Base-by-base conservation (phyloP, 2,797 vertebrate species). In the Coreius guichenoti region DNA sequence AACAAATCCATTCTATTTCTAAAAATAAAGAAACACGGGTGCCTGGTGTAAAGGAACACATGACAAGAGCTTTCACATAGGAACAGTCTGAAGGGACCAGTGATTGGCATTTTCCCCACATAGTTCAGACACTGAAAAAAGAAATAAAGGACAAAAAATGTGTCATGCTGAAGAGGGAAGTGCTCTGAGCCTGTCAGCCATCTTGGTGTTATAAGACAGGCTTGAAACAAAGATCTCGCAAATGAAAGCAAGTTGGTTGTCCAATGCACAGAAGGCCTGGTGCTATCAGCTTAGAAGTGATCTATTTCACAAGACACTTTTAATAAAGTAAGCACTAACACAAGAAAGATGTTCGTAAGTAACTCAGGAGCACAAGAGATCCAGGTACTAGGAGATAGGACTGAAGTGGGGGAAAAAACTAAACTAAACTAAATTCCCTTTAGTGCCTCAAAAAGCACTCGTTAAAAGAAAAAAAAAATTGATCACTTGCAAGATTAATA, bases 401-500 rank as follows among this genome's bases (percentile, higher is more conserved):
- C 29, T 49, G 70, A 80, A 90, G 85, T 89, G 33, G 76, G 74
- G 70, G 88, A 80, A 29, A 78, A 81, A 92, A 92, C 90, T 43
- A 43, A 86, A 76, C 83, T 63, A 88, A 82, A 89, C 83, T 26
- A 61, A 86, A 81, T 90, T 92, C 90, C 91, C 91, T 92, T 90
- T 90, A 88, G 90, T 93, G 91, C 87, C 73, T 86, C 58, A 73
- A 89, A 90, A 91, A 91, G 91, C 91, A 91, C 92, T 91, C 73
- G 68, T 85, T 86, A 51, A 75, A 83, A 63, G 86, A 63, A 81
- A 84, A 86, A 82, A 88, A 88, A 80, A 95, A 96, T 95, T 96
- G 95, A 96, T 96, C 95, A 96, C 95, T 96, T 96, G 95, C 95
- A 96, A 96, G 95, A 95, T 93, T 89, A 79, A 90, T 88, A 61